A percentile compares a stretch with the other conserved stretches of the same genome.
These are phyloP conservation scores for Candoia aspera DNA, from an alignment of 2,113 vertebrate genomes.

Conservation along the genomic window DNA sequence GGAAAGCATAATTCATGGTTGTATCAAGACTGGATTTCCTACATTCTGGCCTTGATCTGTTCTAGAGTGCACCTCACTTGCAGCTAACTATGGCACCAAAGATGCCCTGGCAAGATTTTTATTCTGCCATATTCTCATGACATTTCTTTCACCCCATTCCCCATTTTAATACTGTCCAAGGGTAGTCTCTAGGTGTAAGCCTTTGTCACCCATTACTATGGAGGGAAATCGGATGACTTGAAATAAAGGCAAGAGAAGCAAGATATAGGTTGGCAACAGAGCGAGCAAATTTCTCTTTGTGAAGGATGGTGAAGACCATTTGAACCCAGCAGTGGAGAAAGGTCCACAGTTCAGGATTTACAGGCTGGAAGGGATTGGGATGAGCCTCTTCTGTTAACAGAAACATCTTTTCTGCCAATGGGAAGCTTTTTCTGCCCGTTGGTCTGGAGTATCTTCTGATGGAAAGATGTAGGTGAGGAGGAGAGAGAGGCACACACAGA, in stretches of 20 bases:
- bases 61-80: not conserved
- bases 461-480: not conserved
- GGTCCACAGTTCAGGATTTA: not conserved
- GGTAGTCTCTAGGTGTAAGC: not conserved
- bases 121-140: not conserved
- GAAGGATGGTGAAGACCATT: not conserved
- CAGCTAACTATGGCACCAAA: not conserved
- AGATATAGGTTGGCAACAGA: too few relatives aligned
- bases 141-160: not conserved
- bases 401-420: not conserved
- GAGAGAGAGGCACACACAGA: not conserved
- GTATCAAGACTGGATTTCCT: not conserved
- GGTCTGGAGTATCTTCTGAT: too few relatives aligned
- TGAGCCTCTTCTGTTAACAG: not conserved
- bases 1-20: too few relatives aligned
- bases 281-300: not conserved
- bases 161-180: not conserved
- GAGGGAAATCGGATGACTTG: not conserved
- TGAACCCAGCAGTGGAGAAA: not conserved
- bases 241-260: not conserved
- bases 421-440: not conserved
- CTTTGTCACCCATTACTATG: not conserved
- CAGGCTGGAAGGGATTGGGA: not conserved
- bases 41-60: not conserved
- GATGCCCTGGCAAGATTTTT: not conserved